Percentiles rank a stretch among this genome's conserved stretches.
Conservation (phyloP, 1,140 invertebrate genomes). For the Berghia stephanieae region DNA sequence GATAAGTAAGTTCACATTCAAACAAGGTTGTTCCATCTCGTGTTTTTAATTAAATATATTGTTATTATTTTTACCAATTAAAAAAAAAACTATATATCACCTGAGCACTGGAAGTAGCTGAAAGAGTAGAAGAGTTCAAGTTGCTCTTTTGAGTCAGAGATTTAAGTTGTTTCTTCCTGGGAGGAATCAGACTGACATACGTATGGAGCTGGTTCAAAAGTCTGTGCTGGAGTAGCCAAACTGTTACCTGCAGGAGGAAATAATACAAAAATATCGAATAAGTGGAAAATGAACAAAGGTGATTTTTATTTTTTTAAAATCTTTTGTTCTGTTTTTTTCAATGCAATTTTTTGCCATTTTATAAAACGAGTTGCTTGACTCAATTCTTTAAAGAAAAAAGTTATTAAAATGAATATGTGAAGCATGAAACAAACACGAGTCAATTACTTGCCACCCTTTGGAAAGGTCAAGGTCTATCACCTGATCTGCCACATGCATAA, state of each 20-base stretch:
- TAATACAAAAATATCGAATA: background rate
- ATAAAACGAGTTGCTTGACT: background rate
- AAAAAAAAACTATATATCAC: too few relatives aligned
- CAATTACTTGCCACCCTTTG: too few relatives aligned
- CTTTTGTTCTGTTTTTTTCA: background rate
- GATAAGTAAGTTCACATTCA: too few relatives aligned
- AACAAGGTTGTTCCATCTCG: too few relatives aligned
- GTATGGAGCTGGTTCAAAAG: conserved; percentile 91
- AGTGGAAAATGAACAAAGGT: background rate
- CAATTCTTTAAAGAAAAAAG: too few relatives aligned
- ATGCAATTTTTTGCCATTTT: background rate
- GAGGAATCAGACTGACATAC: conserved; percentile 85
- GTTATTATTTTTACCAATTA: too few relatives aligned
- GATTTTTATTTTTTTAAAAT: background rate
- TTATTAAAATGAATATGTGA: too few relatives aligned
- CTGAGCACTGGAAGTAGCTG: conserved; percentile 30
- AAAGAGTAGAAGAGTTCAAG: conserved; percentile 24
- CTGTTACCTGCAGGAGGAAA: conserved; percentile 77
- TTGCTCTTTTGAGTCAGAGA: background rate
- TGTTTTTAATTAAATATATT: too few relatives aligned
- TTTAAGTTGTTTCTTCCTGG: conserved; percentile 13
- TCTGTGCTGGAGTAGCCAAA: conserved; percentile 91
- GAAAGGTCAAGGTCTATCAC: too few relatives aligned
- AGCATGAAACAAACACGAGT: too few relatives aligned
- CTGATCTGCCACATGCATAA: too few relatives aligned